Evolutionary conservation across 2,797 vertebrate species (phyloP).

Genomic region (Acanthurus tractus): DNA sequence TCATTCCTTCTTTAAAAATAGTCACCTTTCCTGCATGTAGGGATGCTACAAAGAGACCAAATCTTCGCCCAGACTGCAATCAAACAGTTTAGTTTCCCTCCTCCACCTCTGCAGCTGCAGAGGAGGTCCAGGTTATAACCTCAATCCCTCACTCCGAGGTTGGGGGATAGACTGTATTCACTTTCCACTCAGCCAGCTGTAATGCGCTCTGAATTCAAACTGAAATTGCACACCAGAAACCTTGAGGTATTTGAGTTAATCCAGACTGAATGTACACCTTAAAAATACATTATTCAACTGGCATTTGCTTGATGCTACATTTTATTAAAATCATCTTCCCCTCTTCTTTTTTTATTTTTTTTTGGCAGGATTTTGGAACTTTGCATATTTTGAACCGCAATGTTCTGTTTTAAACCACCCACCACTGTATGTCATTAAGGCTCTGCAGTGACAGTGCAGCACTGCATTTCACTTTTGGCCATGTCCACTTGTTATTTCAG

Average conservation of each 20-base stretch:
- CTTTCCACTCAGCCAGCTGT: conserved; percentile 56
- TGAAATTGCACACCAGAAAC: conserved; percentile 45
- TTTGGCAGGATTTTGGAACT: background rate
- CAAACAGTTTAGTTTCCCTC: conserved; percentile 50
- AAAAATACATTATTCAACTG: conserved; percentile 2
- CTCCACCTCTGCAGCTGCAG: conserved; percentile 29
- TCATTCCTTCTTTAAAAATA: conserved; percentile 15
- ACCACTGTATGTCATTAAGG: background rate
- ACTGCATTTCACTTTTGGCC: conserved; percentile 48
- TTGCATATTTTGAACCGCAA: background rate
- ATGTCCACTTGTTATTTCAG: conserved; percentile 67
- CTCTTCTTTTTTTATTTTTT: background rate
- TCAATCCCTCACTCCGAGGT: conserved; percentile 69
- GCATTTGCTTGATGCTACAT: conserved; percentile 8
- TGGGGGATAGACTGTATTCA: conserved; percentile 61
- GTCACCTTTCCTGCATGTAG: background rate
- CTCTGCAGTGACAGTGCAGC: conserved; percentile 37
- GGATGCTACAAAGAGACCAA: conserved; percentile 5
- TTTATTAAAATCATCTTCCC: background rate
- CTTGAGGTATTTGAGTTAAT: conserved; percentile 42
- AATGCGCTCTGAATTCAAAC: conserved; percentile 58
- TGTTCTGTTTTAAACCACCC: conserved; percentile 18
- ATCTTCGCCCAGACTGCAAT: conserved; percentile 39
- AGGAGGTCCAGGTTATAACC: conserved; percentile 68
- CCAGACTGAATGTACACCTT: conserved; percentile 27